A percentile compares a stretch with the other conserved stretches of the same genome.
phyloP scores from a whole-genome alignment of 2,888 invertebrate species.

The Poecilus cupreus region DNA sequence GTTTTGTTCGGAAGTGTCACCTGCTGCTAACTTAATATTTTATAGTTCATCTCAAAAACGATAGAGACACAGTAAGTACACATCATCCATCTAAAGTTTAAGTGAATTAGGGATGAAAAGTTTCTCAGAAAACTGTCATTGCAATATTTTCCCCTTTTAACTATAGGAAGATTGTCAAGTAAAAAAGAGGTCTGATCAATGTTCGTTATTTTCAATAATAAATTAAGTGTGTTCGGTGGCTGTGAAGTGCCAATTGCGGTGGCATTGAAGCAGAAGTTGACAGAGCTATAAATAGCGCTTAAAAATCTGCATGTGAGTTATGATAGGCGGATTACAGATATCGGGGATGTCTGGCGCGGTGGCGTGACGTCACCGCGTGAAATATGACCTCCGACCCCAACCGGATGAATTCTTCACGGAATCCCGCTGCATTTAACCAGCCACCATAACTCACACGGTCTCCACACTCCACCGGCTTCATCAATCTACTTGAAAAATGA shows the following conservation, averaged over 20 bases:
- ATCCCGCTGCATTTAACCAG: neutral
- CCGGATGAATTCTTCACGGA: conserved; percentile 12
- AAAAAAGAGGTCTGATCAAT: too few species aligned
- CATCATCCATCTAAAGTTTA: too few species aligned
- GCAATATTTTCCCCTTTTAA: too few species aligned
- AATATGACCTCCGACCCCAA: conserved; percentile 2
- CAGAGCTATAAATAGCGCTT: conserved; percentile 23
- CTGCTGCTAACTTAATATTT: too few species aligned
- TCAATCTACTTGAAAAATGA: conserved; percentile 1
- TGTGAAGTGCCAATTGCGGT: neutral
- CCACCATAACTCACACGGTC: neutral
- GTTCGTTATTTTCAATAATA: neutral
- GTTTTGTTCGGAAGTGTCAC: too few species aligned
- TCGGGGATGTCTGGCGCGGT: conserved; percentile 2
- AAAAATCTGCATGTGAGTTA: conserved; percentile 41
- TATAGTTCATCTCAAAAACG: too few species aligned
- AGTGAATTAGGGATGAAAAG: too few species aligned
- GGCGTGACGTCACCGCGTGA: conserved; percentile 18
- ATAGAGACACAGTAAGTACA: too few species aligned
- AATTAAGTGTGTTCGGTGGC: neutral
- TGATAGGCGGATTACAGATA: conserved; percentile 33
- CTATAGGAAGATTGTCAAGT: too few species aligned
- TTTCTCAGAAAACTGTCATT: too few species aligned
- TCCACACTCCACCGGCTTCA: neutral
- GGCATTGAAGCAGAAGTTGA: neutral